phyloP scores from a whole-genome alignment of 2,888 invertebrate species.

The Rhorus exstirpatorius region DNA sequence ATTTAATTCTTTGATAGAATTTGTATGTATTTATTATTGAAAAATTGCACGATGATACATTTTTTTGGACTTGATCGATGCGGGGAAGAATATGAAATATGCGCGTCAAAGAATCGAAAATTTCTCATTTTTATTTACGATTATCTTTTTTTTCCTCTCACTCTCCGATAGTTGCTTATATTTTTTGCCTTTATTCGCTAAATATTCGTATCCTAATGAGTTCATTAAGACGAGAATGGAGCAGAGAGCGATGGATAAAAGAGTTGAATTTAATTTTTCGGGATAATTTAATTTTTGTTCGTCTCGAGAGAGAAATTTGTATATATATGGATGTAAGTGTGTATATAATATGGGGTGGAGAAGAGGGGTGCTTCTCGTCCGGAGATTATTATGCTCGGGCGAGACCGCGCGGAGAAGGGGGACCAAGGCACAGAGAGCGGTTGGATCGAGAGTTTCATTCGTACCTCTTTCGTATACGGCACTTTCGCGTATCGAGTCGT shows the following conservation, averaged over 20 bases:
- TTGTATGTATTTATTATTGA: too few relatives aligned
- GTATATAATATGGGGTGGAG: constrained; percentile 49
- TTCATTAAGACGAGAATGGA: constrained; percentile 61
- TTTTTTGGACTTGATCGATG: too few relatives aligned
- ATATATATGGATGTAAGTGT: constrained; percentile 25
- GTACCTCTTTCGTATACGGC: constrained; percentile 65
- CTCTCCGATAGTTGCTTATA: constrained; percentile 9
- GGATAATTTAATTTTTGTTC: constrained; percentile 68
- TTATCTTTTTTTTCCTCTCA: constrained; percentile 18
- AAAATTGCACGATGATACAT: too few relatives aligned
- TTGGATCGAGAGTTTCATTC: constrained; percentile 71
- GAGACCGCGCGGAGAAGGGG: constrained; percentile 29
- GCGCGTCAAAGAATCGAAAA: not conserved
- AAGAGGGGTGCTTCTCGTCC: constrained; percentile 60
- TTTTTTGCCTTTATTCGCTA: constrained; percentile 5
- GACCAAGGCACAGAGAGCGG: constrained; percentile 60
- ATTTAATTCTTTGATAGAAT: too few relatives aligned
- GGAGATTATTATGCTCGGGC: constrained; percentile 66
- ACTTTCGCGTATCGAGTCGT: constrained; percentile 68
- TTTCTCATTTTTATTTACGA: not conserved
- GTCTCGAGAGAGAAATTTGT: constrained; percentile 50
- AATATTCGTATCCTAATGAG: constrained; percentile 61
- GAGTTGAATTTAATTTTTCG: constrained; percentile 69
- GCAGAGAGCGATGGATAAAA: constrained; percentile 61
- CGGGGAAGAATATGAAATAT: too few relatives aligned